Conservation (phyloP, 2,888 invertebrate genomes). For the Scaptomyza tumidula region DNA sequence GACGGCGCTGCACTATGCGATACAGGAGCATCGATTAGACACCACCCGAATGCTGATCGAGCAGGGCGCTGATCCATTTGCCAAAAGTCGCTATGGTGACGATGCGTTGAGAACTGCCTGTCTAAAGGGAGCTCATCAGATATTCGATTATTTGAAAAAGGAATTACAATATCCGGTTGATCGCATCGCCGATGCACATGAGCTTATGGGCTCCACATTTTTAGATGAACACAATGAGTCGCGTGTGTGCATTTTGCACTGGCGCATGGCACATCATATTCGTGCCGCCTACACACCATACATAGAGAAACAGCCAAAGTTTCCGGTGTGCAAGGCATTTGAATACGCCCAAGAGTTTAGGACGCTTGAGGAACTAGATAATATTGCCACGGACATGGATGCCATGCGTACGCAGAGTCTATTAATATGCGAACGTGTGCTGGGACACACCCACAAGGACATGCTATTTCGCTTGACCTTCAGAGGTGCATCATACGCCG, state of each 20-base stretch:
- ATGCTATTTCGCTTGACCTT: constrained; percentile 92
- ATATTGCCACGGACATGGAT: constrained; percentile 91
- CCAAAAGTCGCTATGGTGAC: constrained; percentile 92
- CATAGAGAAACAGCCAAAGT: constrained; percentile 77
- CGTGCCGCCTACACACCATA: constrained; percentile 84
- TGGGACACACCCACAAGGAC: constrained; percentile 94
- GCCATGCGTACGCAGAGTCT: constrained; percentile 94
- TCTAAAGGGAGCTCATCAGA: constrained; percentile 90
- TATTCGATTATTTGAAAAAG: constrained; percentile 89
- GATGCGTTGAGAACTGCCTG: constrained; percentile 95
- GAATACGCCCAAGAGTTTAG: constrained; percentile 90
- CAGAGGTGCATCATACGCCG: constrained; percentile 90
- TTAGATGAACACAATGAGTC: constrained; percentile 94
- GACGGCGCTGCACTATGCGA: constrained; percentile 97
- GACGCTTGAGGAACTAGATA: constrained; percentile 89
- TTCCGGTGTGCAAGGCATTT: constrained; percentile 87
- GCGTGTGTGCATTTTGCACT: constrained; percentile 89
- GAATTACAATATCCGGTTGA: constrained; percentile 87
- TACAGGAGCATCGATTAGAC: constrained; percentile 92
- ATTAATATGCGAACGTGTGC: constrained; percentile 93
- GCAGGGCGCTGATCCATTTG: constrained; percentile 91
- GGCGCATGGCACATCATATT: constrained; percentile 91
- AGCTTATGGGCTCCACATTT: constrained; percentile 93
- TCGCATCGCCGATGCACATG: constrained; percentile 93
- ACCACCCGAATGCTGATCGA: constrained; percentile 92